Evolutionary conservation across 2,797 vertebrate genomes (phyloP).

Genomic region (Esox lucius): DNA sequence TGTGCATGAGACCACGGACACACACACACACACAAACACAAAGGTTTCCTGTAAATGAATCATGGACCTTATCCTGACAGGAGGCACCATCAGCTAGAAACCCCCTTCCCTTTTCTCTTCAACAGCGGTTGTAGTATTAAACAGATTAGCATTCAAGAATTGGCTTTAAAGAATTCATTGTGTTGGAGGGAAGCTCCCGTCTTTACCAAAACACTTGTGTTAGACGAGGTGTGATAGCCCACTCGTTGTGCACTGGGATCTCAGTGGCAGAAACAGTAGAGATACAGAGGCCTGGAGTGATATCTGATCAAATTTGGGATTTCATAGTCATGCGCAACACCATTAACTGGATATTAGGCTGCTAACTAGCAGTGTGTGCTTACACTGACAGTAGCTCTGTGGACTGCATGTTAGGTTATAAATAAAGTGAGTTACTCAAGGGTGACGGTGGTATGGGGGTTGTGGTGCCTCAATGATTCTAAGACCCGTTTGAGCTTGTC

Average conservation of each 20-base stretch:
- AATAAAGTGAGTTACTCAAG: too few species aligned
- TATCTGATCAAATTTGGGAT: too few species aligned
- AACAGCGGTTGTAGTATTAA: too few species aligned
- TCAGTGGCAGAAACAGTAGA: not conserved
- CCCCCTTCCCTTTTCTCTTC: conserved; percentile 27
- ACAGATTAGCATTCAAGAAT: too few species aligned
- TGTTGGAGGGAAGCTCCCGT: conserved; percentile 29
- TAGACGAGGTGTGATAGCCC: not conserved
- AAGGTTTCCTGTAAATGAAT: conserved; percentile 64
- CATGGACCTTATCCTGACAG: conserved; percentile 62
- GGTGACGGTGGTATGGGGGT: too few species aligned
- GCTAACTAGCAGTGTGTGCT: too few species aligned
- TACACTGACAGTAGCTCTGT: too few species aligned
- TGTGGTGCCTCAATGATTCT: too few species aligned
- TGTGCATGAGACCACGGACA: conserved; percentile 42
- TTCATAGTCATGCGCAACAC: too few species aligned
- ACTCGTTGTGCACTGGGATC: not conserved
- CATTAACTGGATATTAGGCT: too few species aligned
- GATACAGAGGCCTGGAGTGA: not conserved
- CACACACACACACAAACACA: conserved; percentile 23
- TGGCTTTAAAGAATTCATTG: conserved; percentile 3
- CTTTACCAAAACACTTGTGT: not conserved
- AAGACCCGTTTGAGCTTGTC: too few species aligned
- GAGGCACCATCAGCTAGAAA: conserved; percentile 40
- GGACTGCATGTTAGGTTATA: too few species aligned